Evolutionary conservation across 2,113 vertebrate genomes (phyloP), one percentile per base, ranked within the genome.

Genomic region (Echinops telfairi): DNA sequence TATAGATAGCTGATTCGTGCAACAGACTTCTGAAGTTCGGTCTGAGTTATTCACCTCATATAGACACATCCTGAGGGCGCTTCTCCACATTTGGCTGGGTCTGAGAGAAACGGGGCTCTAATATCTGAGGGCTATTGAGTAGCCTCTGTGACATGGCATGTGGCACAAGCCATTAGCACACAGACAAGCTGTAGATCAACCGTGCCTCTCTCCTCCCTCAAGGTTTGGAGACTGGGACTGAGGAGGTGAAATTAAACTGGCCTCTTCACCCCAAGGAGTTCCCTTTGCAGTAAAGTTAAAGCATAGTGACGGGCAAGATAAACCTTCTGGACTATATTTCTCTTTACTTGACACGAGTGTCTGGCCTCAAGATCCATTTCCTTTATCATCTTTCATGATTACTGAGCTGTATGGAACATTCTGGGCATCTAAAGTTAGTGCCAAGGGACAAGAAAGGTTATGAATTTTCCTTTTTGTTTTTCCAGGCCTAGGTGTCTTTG

Each of bases 41-140:
- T 40, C 38, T 80, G 96, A 94, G 40, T 95, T 94, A 96, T 22
- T 40, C 92, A 88, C 43, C 90, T 93, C 0, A 0, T 90, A 36
- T 29, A 90, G 83, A 88, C 27, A 83, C 90, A 62, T 83, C 70
- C 76, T 19, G 27, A 0, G 3, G 95, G 79, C 40, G 33, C 36
- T 43, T n/a, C 33, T 94, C 84, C 85, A 96, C 47, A 70, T 95
- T 91, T 58, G 75, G 29, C 33, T 83, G 17, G 3, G 57, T 64
- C 33, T 88, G 75, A 94, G 80, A 78, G 70, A 94, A 57, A 38
- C 86, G 88, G 38, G 76, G 17, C 68, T 86, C 79, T 93, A 2
- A 29, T 79, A 8, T 29, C 90, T 75, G 31, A 47, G 90, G 20
- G 60, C 75, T 80, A 0, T 70, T n/a, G 66, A 58, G 79, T 22